These are phyloP conservation scores for Hylyphantes graminicola DNA, from an alignment of 1,140 invertebrate species.

Conservation along the genomic window DNA sequence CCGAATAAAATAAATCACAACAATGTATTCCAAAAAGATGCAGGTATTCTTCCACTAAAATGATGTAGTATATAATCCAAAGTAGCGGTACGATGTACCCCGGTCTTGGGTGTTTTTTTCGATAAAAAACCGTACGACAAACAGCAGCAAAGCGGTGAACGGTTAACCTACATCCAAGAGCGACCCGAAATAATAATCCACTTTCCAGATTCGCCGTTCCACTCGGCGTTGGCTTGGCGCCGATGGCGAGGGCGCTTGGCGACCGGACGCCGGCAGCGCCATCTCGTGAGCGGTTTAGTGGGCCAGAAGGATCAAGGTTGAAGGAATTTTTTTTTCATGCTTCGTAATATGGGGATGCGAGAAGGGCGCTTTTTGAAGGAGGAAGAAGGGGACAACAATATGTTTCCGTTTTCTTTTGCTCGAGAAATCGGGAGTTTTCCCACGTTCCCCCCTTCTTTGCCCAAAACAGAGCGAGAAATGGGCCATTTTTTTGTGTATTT, in stretches of 20 bases:
- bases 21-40: no score
- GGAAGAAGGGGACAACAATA: slow-evolving; percentile 42
- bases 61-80: no score
- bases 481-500: no score
- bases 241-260: no score
- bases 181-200: no score
- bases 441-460: slow-evolving; percentile 7
- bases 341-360: not conserved
- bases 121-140: not conserved
- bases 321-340: not conserved
- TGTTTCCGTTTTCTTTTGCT: slow-evolving; percentile 43
- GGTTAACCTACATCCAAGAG: not conserved
- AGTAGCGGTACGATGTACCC: no score
- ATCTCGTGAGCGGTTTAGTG: slow-evolving; percentile 56
- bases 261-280: slow-evolving; percentile 11
- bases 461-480: not conserved
- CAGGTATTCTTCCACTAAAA: no score
- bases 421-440: slow-evolving; percentile 8
- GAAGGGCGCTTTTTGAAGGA: not conserved
- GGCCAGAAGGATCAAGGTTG: slow-evolving; percentile 55
- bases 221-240: not conserved
- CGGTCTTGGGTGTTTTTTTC: no score
- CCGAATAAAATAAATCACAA: no score
- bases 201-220: not conserved
- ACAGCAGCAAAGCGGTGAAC: no score